Evolutionary conservation across 2,113 vertebrate genomes (phyloP), one percentile per base, ranked within the genome.

Genomic region (Oncorhynchus gorbuscha): DNA sequence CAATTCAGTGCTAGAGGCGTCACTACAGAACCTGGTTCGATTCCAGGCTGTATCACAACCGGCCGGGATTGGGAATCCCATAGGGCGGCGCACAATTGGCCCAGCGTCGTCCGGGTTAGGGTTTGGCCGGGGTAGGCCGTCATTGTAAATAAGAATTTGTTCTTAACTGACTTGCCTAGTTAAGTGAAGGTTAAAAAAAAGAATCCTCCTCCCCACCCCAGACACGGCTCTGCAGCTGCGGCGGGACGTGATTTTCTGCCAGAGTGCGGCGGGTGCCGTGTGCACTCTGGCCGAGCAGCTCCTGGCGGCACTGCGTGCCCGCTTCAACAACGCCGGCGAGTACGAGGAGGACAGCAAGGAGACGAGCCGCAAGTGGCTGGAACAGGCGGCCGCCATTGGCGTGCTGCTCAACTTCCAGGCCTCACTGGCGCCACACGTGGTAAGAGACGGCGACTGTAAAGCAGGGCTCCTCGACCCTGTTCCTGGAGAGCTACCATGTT

Each of bases 351-450:
- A 95, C 86, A 92, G 97, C 93, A 95, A 96, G 45, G 98, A 99
- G 0, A 97, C 96, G 90, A 99, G 98, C 92, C 95, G 93, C 85
- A 99, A 99, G 86, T 99, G 98, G 98, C 91, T 99, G 85, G 97
- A 99, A 86, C 97, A 99, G 86, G 95, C 97, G 74, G 94, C 96
- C 0, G 94, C 91, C 86, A 98, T 97, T 0, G 97, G 97, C 0
- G 94, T 95, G 82, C 88, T 99, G 30, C 89, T 99, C 61, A 95
- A 96, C 92, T 99, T 96, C 87, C 98, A 99, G 93, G 96, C 97
- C 24, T 92, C 97, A 35, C 93, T 99, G 2, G 93, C 95, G 0
- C 95, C 96, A 0, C 48, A 91, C 0, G 71, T 92, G 95, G 98
- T 99, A 91, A 97, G 96, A 48, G 18, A 32, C 8, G 8, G 39